Base-by-base conservation (phyloP, 2,113 vertebrate species). In the Pelvicachromis taeniatus region DNA sequence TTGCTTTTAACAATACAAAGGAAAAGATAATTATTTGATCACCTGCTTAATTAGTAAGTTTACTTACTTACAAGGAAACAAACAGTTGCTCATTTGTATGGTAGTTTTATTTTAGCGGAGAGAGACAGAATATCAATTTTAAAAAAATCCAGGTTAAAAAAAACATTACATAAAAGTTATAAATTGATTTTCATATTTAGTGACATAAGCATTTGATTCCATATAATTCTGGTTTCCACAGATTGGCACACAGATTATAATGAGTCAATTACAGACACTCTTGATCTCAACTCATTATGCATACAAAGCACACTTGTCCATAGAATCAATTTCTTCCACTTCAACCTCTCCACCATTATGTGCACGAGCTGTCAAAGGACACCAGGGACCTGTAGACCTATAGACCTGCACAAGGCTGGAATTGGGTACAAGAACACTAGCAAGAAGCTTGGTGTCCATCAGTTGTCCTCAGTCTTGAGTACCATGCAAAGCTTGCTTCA, bases 371-470 rank as follows among this genome's bases (percentile, higher is more conserved):
- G 59, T 38, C 33, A 63, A 63, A 38, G 33, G 59, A 38, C 59
- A 63, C 21, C 10, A 38, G 59, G 59, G 59, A 63, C 33, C 59
- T 63, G 2, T 4, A 63, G 59, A 38, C 17, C 17, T 35, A 63
- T 38, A 63, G 31, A 63, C 33, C 19, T 63, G 54, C 54, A 56
- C 23, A 14, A 56, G 21, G 12, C 54, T 26, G 54, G 23, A 56
- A 63, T 63, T 4, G 0, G 19, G 59, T 38, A 6, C 7, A 63
- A 63, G 19, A 21, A 19, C 2, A 63, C 17, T 38, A 63, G 59
- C 17, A 63, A 63, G 59, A 63, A 63, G 33, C 17, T 63, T 63
- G 59, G 10, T 63, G 59, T n/a, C 38, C 59, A 38, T 63, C 59
- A 38, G 33, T 33, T 7, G 2, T 7, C 33, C 33, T 33, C 7